Evolutionary conservation across 2,888 invertebrate species (phyloP).

Genomic region (Phasia obesa): DNA sequence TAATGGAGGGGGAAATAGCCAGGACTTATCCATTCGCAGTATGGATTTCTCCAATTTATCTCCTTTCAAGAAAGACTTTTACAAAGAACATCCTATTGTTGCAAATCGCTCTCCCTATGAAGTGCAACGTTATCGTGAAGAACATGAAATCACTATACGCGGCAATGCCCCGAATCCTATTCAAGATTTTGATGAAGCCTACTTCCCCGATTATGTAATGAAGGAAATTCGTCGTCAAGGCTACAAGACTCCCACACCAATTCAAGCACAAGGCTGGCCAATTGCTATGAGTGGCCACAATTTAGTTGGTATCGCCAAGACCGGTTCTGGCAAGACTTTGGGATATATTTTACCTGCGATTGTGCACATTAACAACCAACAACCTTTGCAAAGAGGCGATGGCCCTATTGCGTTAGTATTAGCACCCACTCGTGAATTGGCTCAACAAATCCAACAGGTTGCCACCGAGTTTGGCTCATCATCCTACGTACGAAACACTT

Average conservation of each 20-base stretch:
- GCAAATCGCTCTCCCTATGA: slow-evolving; percentile 87
- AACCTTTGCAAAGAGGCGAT: slow-evolving; percentile 88
- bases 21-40: slow-evolving; percentile 90
- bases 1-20: slow-evolving; percentile 87
- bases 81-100: slow-evolving; percentile 88
- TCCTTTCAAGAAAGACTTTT: slow-evolving; percentile 93
- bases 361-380: slow-evolving; percentile 93
- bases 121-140: slow-evolving; percentile 87
- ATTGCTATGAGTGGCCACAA: slow-evolving; percentile 92
- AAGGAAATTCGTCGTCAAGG: slow-evolving; percentile 86
- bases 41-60: slow-evolving; percentile 85
- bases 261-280: slow-evolving; percentile 95
- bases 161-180: slow-evolving; percentile 90
- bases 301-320: slow-evolving; percentile 93
- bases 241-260: slow-evolving; percentile 90
- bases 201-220: slow-evolving; percentile 89
- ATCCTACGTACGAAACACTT: slow-evolving; percentile 91
- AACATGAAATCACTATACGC: slow-evolving; percentile 89
- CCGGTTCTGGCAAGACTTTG: slow-evolving; percentile 91
- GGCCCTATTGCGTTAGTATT: slow-evolving; percentile 92
- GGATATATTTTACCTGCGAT: slow-evolving; percentile 92
- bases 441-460: slow-evolving; percentile 93
- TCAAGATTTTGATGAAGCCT: slow-evolving; percentile 90
- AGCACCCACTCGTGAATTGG: slow-evolving; percentile 91
- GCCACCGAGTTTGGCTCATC: slow-evolving; percentile 91